Evolutionary conservation across 1,140 invertebrate species (phyloP).

Genomic region (Drosophila sp.): DNA sequence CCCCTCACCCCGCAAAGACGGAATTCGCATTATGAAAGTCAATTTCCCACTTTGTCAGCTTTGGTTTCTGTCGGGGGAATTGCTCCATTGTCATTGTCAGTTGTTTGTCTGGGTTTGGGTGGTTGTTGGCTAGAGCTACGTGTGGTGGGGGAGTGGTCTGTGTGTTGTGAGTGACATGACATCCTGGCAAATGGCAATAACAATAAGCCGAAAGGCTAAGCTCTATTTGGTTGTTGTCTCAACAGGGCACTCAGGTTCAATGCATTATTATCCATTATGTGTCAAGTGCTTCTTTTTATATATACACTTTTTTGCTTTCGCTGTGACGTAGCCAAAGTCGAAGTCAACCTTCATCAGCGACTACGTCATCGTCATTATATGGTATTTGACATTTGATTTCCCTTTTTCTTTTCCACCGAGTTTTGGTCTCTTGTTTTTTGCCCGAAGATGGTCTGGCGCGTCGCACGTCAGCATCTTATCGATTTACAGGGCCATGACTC

Average conservation of each 20-base stretch:
- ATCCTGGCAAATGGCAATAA: constrained; percentile 49
- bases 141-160: constrained; percentile 1
- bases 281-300: constrained; percentile 64
- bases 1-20: neutral
- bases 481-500: constrained; percentile 73
- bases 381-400: constrained; percentile 78
- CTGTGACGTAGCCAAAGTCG: constrained; percentile 50
- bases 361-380: constrained; percentile 71
- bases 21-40: constrained; percentile 17
- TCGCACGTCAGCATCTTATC: constrained; percentile 70
- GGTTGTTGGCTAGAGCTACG: neutral
- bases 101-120: constrained; percentile 2
- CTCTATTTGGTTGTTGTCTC: constrained; percentile 58
- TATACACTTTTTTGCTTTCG: constrained; percentile 13
- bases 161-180: constrained; percentile 11
- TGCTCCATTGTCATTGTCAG: constrained; percentile 14
- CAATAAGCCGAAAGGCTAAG: constrained; percentile 49
- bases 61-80: constrained; percentile 15
- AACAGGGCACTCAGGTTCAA: constrained; percentile 64
- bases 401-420: constrained; percentile 31
- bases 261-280: constrained; percentile 60
- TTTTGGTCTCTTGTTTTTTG: constrained; percentile 32
- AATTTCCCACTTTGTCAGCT: constrained; percentile 15
- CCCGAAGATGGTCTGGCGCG: constrained; percentile 57
- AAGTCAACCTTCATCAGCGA: constrained; percentile 66